Percentiles rank a stretch among this genome's conserved stretches.
Evolutionary conservation across 2,888 invertebrate species (phyloP).

Genomic region (Zygogramma bicolorata): DNA sequence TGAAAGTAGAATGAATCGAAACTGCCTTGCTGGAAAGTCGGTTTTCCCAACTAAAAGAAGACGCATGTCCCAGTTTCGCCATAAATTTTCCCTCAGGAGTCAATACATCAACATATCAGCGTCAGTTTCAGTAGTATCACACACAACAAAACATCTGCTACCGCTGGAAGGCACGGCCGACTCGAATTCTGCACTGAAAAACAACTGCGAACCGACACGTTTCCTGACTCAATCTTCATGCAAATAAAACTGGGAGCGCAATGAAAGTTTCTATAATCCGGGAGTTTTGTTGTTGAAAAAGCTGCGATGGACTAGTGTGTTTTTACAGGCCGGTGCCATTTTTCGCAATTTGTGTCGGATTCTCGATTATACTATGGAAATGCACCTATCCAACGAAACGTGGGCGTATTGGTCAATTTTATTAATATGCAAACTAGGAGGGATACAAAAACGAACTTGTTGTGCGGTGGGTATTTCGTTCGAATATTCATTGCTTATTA

Average conservation of each 20-base stretch:
- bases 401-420: conserved; percentile 47
- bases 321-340: conserved; percentile 42
- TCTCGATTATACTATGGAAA: conserved; percentile 55
- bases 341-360: conserved; percentile 52
- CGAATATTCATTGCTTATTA: conserved; percentile 49
- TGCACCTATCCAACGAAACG: conserved; percentile 38
- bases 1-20: conserved; percentile 3
- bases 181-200: conserved; percentile 24
- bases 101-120: conserved; percentile 42
- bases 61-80: conserved; percentile 28
- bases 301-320: conserved; percentile 46
- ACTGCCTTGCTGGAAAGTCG: not conserved
- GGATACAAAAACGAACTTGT: conserved; percentile 44
- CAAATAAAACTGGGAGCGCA: conserved; percentile 46
- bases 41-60: conserved; percentile 26
- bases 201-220: conserved; percentile 36
- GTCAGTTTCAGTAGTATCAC: conserved; percentile 28
- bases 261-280: conserved; percentile 36
- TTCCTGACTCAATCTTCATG: conserved; percentile 48
- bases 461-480: conserved; percentile 32
- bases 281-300: conserved; percentile 45
- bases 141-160: conserved; percentile 33
- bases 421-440: conserved; percentile 52
- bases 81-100: conserved; percentile 32
- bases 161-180: conserved; percentile 24